A percentile compares a stretch with the other conserved stretches of the same genome.
Evolutionary conservation across 2,797 vertebrate species (phyloP).

Genomic region (Coregonus ussuriensis): DNA sequence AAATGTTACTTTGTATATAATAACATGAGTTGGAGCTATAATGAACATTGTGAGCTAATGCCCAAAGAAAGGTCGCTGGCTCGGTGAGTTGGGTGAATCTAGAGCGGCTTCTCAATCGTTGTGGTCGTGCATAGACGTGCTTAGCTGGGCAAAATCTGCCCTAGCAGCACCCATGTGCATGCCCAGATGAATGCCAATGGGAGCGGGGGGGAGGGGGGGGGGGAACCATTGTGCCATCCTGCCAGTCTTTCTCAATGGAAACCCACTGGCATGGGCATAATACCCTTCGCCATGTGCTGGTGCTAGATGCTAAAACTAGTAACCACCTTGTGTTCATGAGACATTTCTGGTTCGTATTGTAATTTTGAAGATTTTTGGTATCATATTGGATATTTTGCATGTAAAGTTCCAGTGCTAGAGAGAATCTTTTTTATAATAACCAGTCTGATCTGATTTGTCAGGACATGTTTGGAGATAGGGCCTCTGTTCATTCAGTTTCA

Average conservation of each 20-base stretch:
- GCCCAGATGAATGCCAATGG: conserved; percentile 75
- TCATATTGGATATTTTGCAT: conserved; percentile 51
- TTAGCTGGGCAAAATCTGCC: conserved; percentile 63
- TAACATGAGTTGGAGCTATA: conserved; percentile 18
- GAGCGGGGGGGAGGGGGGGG: conserved; percentile 55
- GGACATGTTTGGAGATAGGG: no score
- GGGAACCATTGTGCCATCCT: conserved; percentile 72
- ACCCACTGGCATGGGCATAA: conserved; percentile 49
- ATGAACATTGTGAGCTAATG: conserved; percentile 48
- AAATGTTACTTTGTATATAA: neutral
- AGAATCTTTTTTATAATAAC: conserved; percentile 45
- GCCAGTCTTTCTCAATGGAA: conserved; percentile 62
- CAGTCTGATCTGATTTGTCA: conserved; percentile 38
- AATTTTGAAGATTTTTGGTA: neutral
- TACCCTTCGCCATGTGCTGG: conserved; percentile 15
- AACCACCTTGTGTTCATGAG: neutral
- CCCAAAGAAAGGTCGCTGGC: conserved; percentile 59
- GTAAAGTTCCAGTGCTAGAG: conserved; percentile 61
- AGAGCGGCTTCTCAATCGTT: conserved; percentile 70
- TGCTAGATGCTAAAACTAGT: neutral
- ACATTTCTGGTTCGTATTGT: neutral
- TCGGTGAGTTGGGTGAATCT: conserved; percentile 57
- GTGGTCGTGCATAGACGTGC: conserved; percentile 67
- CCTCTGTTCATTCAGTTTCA: conserved; percentile 15
- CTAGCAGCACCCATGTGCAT: conserved; percentile 71